These are phyloP conservation scores for Barypeithes pellucidus DNA, from an alignment of 2,888 invertebrate species.

Conservation along the genomic window DNA sequence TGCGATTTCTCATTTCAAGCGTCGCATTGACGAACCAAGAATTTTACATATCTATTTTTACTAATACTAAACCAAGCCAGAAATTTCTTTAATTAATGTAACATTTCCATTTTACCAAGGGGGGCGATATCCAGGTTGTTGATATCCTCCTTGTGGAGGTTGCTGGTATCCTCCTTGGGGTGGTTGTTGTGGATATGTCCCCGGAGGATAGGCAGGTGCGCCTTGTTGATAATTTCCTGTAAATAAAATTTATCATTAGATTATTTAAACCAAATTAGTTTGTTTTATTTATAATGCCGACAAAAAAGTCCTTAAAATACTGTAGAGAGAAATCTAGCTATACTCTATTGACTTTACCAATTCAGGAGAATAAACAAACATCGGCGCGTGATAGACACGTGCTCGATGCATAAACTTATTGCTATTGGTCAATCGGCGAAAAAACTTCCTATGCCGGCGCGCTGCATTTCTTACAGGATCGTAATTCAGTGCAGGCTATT, in stretches of 20 bases:
- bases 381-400: no score
- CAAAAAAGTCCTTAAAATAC: no score
- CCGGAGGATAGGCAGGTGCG: conserved; percentile 65
- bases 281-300: no score
- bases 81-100: background rate
- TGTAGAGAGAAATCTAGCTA: no score
- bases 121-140: conserved; percentile 45
- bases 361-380: no score
- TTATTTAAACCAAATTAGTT: no score
- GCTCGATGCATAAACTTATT: no score
- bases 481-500: no score
- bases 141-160: conserved; percentile 28
- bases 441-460: no score
- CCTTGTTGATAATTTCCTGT: conserved; percentile 67
- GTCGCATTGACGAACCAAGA: background rate
- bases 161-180: conserved; percentile 40
- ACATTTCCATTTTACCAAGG: conserved; percentile 47
- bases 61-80: background rate
- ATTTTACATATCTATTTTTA: conserved; percentile 2
- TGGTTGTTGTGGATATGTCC: conserved; percentile 61
- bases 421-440: no score
- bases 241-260: background rate
- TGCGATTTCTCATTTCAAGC: background rate
- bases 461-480: no score
- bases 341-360: no score